A percentile compares a stretch with the other conserved stretches of the same genome.
Conservation (phyloP, 2,888 invertebrate genomes). For the Ochropleura plecta region DNA sequence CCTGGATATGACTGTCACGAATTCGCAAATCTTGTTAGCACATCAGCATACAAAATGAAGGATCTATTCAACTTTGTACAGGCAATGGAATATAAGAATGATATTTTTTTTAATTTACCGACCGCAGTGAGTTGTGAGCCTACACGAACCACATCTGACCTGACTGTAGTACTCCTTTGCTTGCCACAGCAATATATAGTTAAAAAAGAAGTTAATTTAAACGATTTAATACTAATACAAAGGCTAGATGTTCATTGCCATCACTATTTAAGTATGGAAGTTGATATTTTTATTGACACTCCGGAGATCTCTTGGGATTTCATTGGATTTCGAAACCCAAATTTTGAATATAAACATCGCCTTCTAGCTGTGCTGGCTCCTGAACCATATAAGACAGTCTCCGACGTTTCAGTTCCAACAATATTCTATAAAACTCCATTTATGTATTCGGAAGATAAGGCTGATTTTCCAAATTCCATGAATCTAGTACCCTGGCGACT, state of each 20-base stretch:
- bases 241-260: background rate
- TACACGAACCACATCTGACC: background rate
- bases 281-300: background rate
- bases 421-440: conserved; percentile 63
- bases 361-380: conserved; percentile 54
- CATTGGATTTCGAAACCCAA: background rate
- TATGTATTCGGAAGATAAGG: conserved; percentile 6
- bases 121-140: conserved; percentile 24
- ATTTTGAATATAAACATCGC: background rate
- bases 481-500: conserved; percentile 33
- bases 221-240: conserved; percentile 20
- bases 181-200: accelerated
- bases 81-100: background rate
- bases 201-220: background rate
- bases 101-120: background rate
- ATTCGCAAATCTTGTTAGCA: conserved; percentile 49
- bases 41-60: conserved; percentile 1
- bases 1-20: background rate
- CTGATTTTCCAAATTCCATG: conserved; percentile 52
- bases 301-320: background rate
- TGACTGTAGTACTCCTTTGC: conserved; percentile 49
- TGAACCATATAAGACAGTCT: conserved; percentile 27
- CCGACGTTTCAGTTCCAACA: conserved; percentile 25
- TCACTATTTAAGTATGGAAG: background rate
- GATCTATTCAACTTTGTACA: conserved; percentile 39